Evolutionary conservation across 2,113 vertebrate genomes (phyloP).

Genomic region (Megalops atlanticus): DNA sequence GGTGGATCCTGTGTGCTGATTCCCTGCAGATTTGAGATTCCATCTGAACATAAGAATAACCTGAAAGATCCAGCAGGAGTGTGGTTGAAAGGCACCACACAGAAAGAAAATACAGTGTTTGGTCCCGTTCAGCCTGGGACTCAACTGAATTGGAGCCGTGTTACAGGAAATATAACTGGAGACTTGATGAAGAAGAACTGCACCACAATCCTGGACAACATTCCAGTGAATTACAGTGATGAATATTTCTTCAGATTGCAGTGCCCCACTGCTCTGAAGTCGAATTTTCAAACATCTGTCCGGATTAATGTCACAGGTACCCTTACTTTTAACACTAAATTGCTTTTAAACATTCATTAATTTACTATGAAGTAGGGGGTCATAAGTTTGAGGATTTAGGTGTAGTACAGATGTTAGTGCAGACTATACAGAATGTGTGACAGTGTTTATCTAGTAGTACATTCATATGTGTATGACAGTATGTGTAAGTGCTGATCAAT

Average conservation of each 20-base stretch:
- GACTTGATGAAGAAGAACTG: neutral
- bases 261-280: neutral
- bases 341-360: no score
- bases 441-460: no score
- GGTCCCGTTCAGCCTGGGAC: no score
- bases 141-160: neutral
- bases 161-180: slow-evolving; percentile 39
- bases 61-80: slow-evolving; percentile 50
- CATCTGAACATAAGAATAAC: neutral
- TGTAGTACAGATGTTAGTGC: no score
- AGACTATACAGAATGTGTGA: no score
- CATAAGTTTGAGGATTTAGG: no score
- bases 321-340: neutral
- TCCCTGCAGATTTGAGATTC: slow-evolving; percentile 52
- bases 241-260: neutral
- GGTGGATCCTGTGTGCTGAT: slow-evolving; percentile 56
- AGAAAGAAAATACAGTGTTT: no score
- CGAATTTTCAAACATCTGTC: neutral
- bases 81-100: no score
- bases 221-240: neutral
- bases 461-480: no score
- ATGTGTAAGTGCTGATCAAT: no score
- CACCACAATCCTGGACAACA: slow-evolving; percentile 5
- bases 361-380: no score
- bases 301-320: neutral